A percentile compares a stretch with the other conserved stretches of the same genome.
These are phyloP conservation scores for Dendrocincla tyrannina DNA, from an alignment of 2,797 vertebrate genomes.

Conservation along the genomic window DNA sequence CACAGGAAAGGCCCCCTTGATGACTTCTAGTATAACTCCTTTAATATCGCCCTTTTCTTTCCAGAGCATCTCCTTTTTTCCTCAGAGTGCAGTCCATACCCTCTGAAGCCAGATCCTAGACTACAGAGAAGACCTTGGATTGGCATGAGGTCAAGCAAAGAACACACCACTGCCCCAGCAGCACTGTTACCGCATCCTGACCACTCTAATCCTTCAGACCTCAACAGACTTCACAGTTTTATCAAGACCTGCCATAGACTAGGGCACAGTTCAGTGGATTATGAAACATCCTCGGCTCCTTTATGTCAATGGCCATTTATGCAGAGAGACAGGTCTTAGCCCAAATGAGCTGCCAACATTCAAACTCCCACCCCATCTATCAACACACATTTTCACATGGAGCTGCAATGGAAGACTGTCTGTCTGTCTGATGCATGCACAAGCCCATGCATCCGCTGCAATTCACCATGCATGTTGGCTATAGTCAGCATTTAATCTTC, in stretches of 20 bases:
- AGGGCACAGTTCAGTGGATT: background rate
- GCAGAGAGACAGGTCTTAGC: background rate
- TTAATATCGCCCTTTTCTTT: background rate
- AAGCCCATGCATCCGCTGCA: background rate
- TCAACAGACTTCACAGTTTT: background rate
- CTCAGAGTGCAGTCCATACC: background rate
- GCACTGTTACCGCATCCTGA: background rate
- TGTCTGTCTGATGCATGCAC: background rate
- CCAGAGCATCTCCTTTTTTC: background rate
- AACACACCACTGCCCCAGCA: background rate
- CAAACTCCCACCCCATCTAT: background rate
- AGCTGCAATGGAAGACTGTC: background rate
- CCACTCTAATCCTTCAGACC: background rate
- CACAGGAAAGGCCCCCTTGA: background rate
- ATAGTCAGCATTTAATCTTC: background rate
- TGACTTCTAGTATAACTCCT: background rate
- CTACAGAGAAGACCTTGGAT: background rate
- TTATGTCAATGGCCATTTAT: background rate
- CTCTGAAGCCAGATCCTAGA: background rate
- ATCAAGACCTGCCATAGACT: background rate
- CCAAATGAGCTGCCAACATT: background rate
- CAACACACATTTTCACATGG: background rate
- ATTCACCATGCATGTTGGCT: background rate
- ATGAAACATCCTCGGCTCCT: background rate
- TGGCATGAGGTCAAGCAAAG: background rate